Percentiles rank a stretch among this genome's conserved stretches.
Evolutionary conservation across 2,797 vertebrate genomes (phyloP).

Genomic region (Glyptemys insculpta): DNA sequence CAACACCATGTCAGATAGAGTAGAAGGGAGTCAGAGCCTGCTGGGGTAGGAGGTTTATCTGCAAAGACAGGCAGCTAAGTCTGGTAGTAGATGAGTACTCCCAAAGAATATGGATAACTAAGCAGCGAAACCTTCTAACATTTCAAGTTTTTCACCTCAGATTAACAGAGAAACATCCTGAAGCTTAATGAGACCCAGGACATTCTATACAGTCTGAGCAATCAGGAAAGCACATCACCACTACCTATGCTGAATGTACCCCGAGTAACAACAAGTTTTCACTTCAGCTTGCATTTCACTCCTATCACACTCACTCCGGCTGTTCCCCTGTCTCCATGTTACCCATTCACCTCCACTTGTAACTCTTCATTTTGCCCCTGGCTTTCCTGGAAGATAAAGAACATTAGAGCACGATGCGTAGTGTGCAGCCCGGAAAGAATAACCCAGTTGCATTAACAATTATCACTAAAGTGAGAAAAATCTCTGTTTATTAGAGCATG

Average conservation of each 20-base stretch:
- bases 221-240: fast-evolving
- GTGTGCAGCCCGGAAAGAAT: not conserved
- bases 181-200: not conserved
- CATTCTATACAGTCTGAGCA: not conserved
- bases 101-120: not conserved
- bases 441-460: not conserved
- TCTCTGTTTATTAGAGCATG: not conserved
- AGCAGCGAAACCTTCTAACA: not conserved
- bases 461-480: constrained; percentile 25
- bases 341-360: not conserved
- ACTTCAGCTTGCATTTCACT: fast-evolving
- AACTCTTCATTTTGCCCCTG: not conserved
- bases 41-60: not conserved
- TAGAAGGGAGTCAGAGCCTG: not conserved
- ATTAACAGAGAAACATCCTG: not conserved
- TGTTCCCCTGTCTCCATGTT: not conserved
- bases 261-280: not conserved
- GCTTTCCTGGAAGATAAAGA: not conserved
- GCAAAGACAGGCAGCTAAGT: not conserved
- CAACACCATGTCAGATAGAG: not conserved
- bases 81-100: not conserved
- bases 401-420: fast-evolving
- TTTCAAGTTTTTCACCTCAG: not conserved
- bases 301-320: not conserved
- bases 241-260: fast-evolving